phyloP scores from a whole-genome alignment of 1,140 invertebrate species.

The Lethocerus indicus region DNA sequence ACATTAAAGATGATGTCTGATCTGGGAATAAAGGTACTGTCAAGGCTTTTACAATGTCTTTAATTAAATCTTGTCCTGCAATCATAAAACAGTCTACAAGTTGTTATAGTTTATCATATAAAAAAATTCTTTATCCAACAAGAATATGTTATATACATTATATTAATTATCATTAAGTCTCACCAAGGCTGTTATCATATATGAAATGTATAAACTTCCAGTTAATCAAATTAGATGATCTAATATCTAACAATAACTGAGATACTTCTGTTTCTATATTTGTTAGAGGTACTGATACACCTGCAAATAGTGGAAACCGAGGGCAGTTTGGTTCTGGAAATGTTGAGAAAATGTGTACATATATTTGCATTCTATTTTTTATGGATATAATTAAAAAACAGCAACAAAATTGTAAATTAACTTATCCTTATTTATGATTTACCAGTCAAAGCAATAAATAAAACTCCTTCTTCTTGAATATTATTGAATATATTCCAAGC shows the following conservation, averaged over 20 bases:
- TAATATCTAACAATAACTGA: conserved; percentile 53
- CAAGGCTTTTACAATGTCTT: conserved; percentile 36
- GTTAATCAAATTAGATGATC: conserved; percentile 34
- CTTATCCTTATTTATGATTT: conserved; percentile 7
- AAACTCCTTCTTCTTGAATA: conserved; percentile 37
- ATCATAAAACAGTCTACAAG: conserved; percentile 7
- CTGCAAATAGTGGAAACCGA: conserved; percentile 38
- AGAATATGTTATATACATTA: not conserved
- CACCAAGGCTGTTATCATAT: conserved; percentile 51
- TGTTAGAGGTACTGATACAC: conserved; percentile 49
- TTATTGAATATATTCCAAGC: conserved; percentile 46
- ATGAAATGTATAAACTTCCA: conserved; percentile 53
- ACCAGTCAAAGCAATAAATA: conserved; percentile 48
- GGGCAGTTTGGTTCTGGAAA: conserved; percentile 49
- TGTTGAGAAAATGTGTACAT: conserved; percentile 2
- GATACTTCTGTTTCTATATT: conserved; percentile 45
- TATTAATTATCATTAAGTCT: conserved; percentile 7
- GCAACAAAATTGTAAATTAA: not conserved
- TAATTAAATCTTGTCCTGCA: conserved; percentile 39
- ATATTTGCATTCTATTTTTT: not conserved
- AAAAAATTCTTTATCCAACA: not conserved
- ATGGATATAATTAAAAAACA: conserved; percentile 5
- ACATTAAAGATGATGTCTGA: conserved; percentile 25
- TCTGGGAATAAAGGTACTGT: conserved; percentile 24
- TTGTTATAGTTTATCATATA: not conserved